Conservation (phyloP, 2,113 vertebrate species). For the Amblyopsis rosae region DNA sequence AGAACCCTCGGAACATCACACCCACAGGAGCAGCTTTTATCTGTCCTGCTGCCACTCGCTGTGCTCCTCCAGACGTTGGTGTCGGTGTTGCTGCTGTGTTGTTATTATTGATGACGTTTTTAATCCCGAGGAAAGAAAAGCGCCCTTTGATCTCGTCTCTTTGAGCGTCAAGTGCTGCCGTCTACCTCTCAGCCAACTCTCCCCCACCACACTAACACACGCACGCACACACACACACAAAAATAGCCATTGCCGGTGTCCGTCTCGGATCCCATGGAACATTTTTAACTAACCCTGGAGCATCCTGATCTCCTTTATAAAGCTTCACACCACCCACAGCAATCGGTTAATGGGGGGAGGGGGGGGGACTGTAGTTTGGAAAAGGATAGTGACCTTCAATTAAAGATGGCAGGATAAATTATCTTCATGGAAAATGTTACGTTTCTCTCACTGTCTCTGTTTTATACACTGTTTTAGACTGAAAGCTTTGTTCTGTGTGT, state of each 20-base stretch:
- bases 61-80: conserved; percentile 28
- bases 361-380: conserved; percentile 11
- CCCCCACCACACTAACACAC: conserved; percentile 2
- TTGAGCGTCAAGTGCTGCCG: conserved; percentile 56
- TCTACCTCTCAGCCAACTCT: conserved; percentile 14
- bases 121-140: conserved; percentile 54
- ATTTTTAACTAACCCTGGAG: conserved; percentile 52
- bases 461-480: no score
- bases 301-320: conserved; percentile 49
- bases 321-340: conserved; percentile 57
- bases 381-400: conserved; percentile 36
- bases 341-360: conserved; percentile 50
- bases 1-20: conserved; percentile 38
- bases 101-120: conserved; percentile 69
- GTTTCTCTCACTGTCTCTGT: neutral
- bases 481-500: no score
- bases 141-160: conserved; percentile 66
- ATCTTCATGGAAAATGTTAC: conserved; percentile 25
- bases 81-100: neutral
- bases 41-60: conserved; percentile 36
- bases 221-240: neutral
- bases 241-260: no score
- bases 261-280: conserved; percentile 46
- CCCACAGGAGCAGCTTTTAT: conserved; percentile 29
- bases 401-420: conserved; percentile 25